A percentile compares a stretch with the other conserved stretches of the same genome.
Conservation (phyloP, 1,140 invertebrate species). For the Solen grandis region DNA sequence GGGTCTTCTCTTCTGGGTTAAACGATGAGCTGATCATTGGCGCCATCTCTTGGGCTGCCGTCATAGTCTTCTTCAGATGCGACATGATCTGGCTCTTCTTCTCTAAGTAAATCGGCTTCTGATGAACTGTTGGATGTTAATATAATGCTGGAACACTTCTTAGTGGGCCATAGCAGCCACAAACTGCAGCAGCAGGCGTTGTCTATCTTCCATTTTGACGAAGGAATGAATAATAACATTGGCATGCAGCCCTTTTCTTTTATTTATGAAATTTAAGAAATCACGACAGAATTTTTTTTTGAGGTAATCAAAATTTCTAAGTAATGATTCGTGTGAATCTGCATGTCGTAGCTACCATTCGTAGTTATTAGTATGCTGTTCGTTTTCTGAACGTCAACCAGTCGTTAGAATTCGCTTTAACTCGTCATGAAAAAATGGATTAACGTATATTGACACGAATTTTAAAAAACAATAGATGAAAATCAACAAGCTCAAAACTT, state of each 20-base stretch:
- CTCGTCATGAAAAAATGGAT: background rate
- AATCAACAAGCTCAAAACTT: slow-evolving; percentile 43
- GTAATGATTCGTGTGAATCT: background rate
- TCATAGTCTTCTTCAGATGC: slow-evolving; percentile 37
- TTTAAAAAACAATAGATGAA: slow-evolving; percentile 39
- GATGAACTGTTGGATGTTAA: slow-evolving; percentile 33
- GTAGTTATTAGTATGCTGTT: slow-evolving; percentile 13
- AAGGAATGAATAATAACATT: slow-evolving; percentile 15
- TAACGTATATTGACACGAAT: slow-evolving; percentile 34
- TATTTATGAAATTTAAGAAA: no score
- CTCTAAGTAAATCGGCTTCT: slow-evolving; percentile 22
- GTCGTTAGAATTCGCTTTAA: slow-evolving; percentile 17
- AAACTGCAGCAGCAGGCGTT: slow-evolving; percentile 32
- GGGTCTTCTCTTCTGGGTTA: slow-evolving; percentile 13
- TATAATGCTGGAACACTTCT: slow-evolving; percentile 13
- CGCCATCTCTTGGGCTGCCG: slow-evolving; percentile 30
- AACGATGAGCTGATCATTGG: slow-evolving; percentile 33
- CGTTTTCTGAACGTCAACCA: slow-evolving; percentile 15
- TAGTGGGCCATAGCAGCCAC: slow-evolving; percentile 32
- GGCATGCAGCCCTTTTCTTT: no score
- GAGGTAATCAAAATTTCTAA: background rate
- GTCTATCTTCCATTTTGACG: slow-evolving; percentile 37
- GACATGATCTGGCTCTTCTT: slow-evolving; percentile 28
- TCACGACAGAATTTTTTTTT: no score
- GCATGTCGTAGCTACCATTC: slow-evolving; percentile 9